Evolutionary conservation across 1,140 invertebrate genomes (phyloP).

Genomic region (Pseudomyrmex dendroicus): DNA sequence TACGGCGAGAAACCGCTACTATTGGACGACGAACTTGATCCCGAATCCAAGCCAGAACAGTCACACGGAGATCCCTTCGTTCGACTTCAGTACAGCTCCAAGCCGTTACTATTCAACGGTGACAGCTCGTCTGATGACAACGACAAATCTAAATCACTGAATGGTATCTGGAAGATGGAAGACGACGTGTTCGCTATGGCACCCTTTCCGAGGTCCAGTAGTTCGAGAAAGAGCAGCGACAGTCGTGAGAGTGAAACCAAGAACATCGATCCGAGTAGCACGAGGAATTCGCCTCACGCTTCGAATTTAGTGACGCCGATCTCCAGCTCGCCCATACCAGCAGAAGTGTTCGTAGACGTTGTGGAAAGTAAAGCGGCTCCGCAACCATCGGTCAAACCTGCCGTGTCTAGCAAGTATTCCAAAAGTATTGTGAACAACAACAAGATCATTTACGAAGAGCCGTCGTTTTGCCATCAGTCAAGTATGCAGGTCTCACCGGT

Average conservation of each 20-base stretch:
- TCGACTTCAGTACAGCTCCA: slow-evolving; percentile 77
- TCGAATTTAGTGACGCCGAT: slow-evolving; percentile 66
- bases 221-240: slow-evolving; percentile 79
- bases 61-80: slow-evolving; percentile 83
- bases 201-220: slow-evolving; percentile 88
- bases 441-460: not conserved
- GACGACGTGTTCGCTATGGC: slow-evolving; percentile 91
- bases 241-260: slow-evolving; percentile 69
- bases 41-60: slow-evolving; percentile 85
- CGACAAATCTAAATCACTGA: slow-evolving; percentile 54
- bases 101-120: slow-evolving; percentile 65
- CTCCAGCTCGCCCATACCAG: not conserved
- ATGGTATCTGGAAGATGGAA: slow-evolving; percentile 79
- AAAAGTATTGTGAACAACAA: slow-evolving; percentile 1
- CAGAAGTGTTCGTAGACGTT: not conserved
- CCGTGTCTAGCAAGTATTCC: slow-evolving; percentile 36
- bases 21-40: slow-evolving; percentile 92
- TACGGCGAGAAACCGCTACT: slow-evolving; percentile 92
- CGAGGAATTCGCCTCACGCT: slow-evolving; percentile 69
- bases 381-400: not conserved
- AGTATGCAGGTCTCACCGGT: not conserved
- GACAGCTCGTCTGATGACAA: slow-evolving; percentile 77
- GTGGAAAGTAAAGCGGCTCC: slow-evolving; percentile 1
- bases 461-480: not conserved
- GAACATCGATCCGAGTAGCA: slow-evolving; percentile 67